These are phyloP conservation scores for Odontamblyopus rebecca DNA, from an alignment of 2,797 vertebrate genomes.

Conservation along the genomic window DNA sequence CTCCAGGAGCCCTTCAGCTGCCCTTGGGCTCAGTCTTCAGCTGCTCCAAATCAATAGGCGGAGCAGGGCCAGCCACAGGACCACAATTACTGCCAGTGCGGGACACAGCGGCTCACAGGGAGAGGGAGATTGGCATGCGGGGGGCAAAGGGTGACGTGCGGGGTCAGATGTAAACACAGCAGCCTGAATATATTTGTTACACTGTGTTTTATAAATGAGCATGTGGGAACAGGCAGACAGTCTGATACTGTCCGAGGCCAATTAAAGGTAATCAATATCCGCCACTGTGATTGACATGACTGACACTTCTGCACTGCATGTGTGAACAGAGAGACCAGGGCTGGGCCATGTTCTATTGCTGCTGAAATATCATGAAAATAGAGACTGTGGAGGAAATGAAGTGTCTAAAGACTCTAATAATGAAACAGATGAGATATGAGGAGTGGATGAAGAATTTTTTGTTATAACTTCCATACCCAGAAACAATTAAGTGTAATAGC, in stretches of 20 bases:
- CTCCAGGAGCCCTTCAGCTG: constrained; percentile 74
- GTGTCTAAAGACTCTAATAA: no score
- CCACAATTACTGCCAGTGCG: constrained; percentile 63
- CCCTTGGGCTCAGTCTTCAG: constrained; percentile 74
- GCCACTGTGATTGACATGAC: neutral
- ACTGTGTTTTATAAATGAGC: constrained; percentile 12
- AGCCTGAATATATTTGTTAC: constrained; percentile 1
- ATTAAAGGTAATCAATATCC: constrained; percentile 2
- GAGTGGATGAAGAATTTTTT: no score
- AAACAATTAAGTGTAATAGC: no score
- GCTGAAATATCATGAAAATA: neutral
- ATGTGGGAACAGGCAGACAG: neutral
- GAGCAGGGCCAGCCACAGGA: constrained; percentile 59
- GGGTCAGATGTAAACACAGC: constrained; percentile 30
- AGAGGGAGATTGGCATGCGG: constrained; percentile 44
- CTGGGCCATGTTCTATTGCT: neutral
- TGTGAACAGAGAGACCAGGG: no score
- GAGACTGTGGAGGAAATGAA: neutral
- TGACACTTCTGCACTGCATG: neutral
- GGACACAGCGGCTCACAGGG: constrained; percentile 51
- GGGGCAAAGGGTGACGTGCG: constrained; percentile 27
- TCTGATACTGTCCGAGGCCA: neutral
- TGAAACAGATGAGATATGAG: no score
- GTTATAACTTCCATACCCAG: no score
- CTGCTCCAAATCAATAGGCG: constrained; percentile 72